These are phyloP conservation scores for Montipora foliosa DNA, from an alignment of 64 coral and sea anemone genomes.

Conservation along the genomic window DNA sequence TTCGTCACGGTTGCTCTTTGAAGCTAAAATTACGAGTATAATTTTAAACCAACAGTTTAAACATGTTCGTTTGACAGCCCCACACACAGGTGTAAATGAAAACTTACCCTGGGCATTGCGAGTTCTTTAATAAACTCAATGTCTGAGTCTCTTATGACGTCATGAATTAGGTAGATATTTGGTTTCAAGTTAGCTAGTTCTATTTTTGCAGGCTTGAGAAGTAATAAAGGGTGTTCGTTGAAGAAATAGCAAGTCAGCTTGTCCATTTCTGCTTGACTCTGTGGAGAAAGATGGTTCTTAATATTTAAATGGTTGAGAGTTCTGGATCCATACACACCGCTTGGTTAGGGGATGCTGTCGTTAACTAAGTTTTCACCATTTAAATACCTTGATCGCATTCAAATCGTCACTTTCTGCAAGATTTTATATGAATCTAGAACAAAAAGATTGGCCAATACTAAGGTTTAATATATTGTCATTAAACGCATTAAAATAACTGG, in stretches of 20 bases:
- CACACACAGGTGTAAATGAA: not conserved
- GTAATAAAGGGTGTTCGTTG: conserved; percentile 41
- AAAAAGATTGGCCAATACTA: no score
- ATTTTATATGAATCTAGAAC: no score
- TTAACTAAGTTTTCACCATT: no score
- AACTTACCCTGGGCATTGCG: conserved; percentile 46
- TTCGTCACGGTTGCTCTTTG: conserved; percentile 70
- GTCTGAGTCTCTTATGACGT: conserved; percentile 62
- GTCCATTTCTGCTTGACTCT: conserved; percentile 41
- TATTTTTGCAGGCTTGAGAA: conserved; percentile 54
- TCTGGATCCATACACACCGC: no score
- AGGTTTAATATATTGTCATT: no score
- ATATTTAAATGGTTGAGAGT: not conserved
- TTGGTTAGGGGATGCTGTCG: no score
- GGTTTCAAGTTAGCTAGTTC: conserved; percentile 47
- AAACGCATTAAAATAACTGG: no score
- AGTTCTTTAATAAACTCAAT: conserved; percentile 59
- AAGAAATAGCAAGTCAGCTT: conserved; percentile 56
- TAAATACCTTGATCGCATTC: no score
- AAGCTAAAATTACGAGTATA: conserved; percentile 20
- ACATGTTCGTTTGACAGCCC: not conserved
- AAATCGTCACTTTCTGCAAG: no score
- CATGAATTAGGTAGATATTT: conserved; percentile 48
- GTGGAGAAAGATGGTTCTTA: not conserved
- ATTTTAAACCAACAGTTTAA: not conserved